Base-by-base conservation (phyloP, 1,140 invertebrate genomes). In the Cyphomyrmex costatus region DNA sequence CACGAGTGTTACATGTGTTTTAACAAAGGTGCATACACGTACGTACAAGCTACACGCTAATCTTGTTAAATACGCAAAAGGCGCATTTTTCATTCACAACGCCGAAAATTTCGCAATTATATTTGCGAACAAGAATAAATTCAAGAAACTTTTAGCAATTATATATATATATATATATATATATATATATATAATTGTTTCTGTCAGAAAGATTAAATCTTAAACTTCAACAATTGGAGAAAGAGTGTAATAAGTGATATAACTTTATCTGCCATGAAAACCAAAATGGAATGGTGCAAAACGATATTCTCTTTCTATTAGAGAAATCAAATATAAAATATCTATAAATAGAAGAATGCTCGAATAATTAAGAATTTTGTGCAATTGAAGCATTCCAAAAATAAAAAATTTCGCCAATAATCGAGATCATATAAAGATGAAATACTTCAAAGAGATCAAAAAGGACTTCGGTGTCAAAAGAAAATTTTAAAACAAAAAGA, bases 31-130 rank as follows among this genome's bases (percentile, higher is more conserved):
- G 36, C 66, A 60, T 73, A 58, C 56, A 46, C 14, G 24, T 83
- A 83, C 74, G 53, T 83, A 83, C 53, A 83, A n/a, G 16, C 68
- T 83, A 83, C 36, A 83, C 21, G 30, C 53, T 60, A 83, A 83
- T 30, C 30, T 60, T 27, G 14, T 10, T 82, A 73, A 71, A 71
- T 2, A 71, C 66, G 65, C 77, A 24, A 80, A 80, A 27, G 53
- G 24, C 33, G 49, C 24, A 21, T 58, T 60, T 83, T 60, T 53
- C 51, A 19, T 14, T 60, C 8, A 33, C 42, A 83, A 83, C 42
- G 68, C 68, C 46, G 27, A 74, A 33, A 83, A 74, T 61, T 24
- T 83, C 68, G 56, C 53, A 60, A 73, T 68, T 46, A 27, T 19
- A 24, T 80, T 53, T 60, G 53, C 79, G 79, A 71, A 73, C 24